Conservation (phyloP, 1,140 invertebrate species). For the Diabrotica undecimpunctata region DNA sequence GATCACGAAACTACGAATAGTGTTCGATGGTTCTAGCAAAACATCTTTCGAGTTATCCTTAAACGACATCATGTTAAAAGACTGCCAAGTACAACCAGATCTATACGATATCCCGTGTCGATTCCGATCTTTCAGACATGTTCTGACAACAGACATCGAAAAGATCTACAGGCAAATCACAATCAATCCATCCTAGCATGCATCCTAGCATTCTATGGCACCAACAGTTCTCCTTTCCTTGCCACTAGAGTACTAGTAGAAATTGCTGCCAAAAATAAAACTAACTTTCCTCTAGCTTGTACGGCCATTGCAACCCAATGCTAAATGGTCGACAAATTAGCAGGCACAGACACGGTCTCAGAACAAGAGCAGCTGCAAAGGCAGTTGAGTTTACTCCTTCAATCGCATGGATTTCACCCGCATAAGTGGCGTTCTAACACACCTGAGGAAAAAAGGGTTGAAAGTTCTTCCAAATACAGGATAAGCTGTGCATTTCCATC, state of each 20-base stretch:
- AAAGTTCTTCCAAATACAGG: no score
- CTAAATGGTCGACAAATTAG: no score
- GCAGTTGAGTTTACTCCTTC: no score
- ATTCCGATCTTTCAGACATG: conserved; percentile 15
- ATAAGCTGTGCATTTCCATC: no score
- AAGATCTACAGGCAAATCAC: conserved; percentile 18
- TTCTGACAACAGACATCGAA: conserved; percentile 17
- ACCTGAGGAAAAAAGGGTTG: no score
- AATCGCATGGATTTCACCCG: no score
- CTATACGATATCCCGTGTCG: conserved; percentile 23
- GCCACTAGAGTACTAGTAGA: conserved; percentile 20
- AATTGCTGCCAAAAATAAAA: conserved; percentile 11
- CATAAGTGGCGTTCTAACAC: no score
- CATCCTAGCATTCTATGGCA: conserved; percentile 18
- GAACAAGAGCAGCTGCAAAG: no score
- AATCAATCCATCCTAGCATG: conserved; percentile 16
- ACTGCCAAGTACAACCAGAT: conserved; percentile 25
- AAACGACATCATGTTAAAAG: conserved; percentile 34
- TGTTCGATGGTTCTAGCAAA: conserved; percentile 44
- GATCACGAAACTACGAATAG: conserved; percentile 42
- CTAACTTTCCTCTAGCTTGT: conserved; percentile 27
- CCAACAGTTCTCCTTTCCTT: conserved; percentile 7
- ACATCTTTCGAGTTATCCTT: conserved; percentile 37
- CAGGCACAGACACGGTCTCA: no score
- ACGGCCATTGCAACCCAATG: no score